Conservation (phyloP, 2,888 invertebrate genomes). For the Dryobota labecula region DNA sequence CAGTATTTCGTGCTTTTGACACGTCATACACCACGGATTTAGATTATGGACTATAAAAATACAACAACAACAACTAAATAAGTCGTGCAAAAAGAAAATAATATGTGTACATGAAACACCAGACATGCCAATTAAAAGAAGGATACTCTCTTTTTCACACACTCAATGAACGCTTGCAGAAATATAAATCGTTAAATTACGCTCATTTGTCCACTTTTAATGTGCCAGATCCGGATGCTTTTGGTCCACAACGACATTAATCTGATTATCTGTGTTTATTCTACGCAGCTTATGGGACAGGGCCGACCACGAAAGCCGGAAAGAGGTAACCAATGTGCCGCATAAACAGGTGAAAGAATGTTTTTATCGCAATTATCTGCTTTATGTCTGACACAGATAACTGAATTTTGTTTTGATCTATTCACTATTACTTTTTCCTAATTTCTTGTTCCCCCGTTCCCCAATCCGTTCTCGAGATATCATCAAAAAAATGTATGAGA, state of each 20-base stretch:
- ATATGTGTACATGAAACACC: too few species aligned
- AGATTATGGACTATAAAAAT: not conserved
- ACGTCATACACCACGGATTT: not conserved
- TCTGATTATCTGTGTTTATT: slow-evolving; percentile 59
- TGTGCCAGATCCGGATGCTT: slow-evolving; percentile 61
- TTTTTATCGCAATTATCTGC: slow-evolving; percentile 26
- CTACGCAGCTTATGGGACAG: slow-evolving; percentile 43
- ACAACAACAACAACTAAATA: not conserved
- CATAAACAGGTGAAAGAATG: slow-evolving; percentile 35
- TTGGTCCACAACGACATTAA: slow-evolving; percentile 41
- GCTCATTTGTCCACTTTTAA: slow-evolving; percentile 41
- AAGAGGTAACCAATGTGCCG: slow-evolving; percentile 30
- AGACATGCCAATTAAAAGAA: not conserved
- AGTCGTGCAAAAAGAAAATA: not conserved
- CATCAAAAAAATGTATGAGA: too few species aligned
- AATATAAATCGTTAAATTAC: slow-evolving; percentile 51
- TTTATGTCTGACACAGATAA: slow-evolving; percentile 3
- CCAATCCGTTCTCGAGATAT: too few species aligned
- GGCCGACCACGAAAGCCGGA: slow-evolving; percentile 49
- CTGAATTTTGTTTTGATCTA: not conserved
- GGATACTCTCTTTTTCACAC: slow-evolving; percentile 7
- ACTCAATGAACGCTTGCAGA: slow-evolving; percentile 16
- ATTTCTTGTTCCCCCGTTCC: too few species aligned
- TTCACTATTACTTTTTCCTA: too few species aligned
- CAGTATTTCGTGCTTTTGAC: not conserved